A percentile compares a stretch with the other conserved stretches of the same genome.
Conservation (phyloP, 1,140 invertebrate genomes). For the Bombyx mandarina region DNA sequence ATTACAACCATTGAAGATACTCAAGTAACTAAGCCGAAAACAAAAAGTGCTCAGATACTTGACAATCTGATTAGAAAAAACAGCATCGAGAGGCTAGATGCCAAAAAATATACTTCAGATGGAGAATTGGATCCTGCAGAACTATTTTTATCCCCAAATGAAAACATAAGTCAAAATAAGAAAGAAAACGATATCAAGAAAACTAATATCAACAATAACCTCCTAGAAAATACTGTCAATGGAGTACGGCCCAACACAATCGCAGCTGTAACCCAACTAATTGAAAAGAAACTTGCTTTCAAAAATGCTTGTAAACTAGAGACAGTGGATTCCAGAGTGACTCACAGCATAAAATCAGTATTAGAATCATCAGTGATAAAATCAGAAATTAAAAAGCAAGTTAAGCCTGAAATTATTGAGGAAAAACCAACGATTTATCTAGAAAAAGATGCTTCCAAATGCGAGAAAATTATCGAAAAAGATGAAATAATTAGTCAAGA, state of each 20-base stretch:
- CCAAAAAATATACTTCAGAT: constrained; percentile 46
- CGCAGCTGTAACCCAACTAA: constrained; percentile 48
- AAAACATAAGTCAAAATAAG: constrained; percentile 31
- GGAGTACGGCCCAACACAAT: constrained; percentile 61
- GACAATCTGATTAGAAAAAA: constrained; percentile 72
- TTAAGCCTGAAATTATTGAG: constrained; percentile 18
- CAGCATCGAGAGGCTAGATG: constrained; percentile 66
- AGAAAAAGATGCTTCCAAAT: constrained; percentile 3
- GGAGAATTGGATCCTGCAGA: constrained; percentile 54
- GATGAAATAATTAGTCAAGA: not conserved
- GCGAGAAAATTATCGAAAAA: constrained; percentile 1
- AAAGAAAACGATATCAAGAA: constrained; percentile 36
- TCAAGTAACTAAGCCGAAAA: constrained; percentile 48
- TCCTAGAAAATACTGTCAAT: constrained; percentile 59
- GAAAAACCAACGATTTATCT: constrained; percentile 13
- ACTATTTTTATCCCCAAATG: constrained; percentile 48
- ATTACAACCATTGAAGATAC: constrained; percentile 35
- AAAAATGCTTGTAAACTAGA: constrained; percentile 58
- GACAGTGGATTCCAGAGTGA: constrained; percentile 56
- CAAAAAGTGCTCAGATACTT: constrained; percentile 65
- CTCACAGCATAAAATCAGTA: constrained; percentile 52
- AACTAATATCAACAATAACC: constrained; percentile 69
- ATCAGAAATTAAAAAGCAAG: constrained; percentile 35
- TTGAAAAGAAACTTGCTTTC: constrained; percentile 45
- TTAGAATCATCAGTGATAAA: constrained; percentile 48